Conservation (phyloP, 2,797 vertebrate genomes). For the Muscicapa comitata region DNA sequence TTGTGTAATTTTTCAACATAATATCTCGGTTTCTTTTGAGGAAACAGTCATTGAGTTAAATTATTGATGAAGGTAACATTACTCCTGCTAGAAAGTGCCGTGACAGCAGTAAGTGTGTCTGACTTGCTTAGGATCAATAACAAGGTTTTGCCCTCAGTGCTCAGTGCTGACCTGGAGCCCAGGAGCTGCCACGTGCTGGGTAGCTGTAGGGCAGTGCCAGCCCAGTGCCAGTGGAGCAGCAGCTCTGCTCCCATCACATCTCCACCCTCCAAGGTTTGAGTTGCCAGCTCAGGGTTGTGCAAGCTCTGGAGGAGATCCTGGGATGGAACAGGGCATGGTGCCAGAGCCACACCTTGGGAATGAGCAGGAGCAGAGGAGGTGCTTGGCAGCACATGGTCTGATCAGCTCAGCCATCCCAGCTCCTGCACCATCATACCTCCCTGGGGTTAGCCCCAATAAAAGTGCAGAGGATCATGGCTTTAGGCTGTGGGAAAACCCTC, state of each 20-base stretch:
- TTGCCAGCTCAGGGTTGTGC: background rate
- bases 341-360: background rate
- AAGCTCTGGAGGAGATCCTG: background rate
- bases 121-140: background rate
- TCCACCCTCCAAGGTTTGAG: rapidly evolving
- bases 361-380: background rate
- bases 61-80: background rate
- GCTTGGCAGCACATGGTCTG: rapidly evolving
- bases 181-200: background rate
- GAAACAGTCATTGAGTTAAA: background rate
- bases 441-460: too few species aligned
- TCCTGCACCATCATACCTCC: background rate
- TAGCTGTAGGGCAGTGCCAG: background rate
- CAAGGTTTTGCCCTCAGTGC: background rate
- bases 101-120: background rate
- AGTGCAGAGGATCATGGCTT: too few species aligned
- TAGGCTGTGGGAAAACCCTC: too few species aligned
- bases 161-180: background rate
- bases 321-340: background rate
- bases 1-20: background rate
- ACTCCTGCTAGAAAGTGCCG: background rate
- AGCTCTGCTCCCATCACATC: background rate
- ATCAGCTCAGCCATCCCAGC: background rate
- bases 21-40: background rate
- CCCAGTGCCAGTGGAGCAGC: background rate